These are phyloP conservation scores for Gonocerus acuteangulatus DNA, from an alignment of 2,888 invertebrate genomes.

Conservation along the genomic window DNA sequence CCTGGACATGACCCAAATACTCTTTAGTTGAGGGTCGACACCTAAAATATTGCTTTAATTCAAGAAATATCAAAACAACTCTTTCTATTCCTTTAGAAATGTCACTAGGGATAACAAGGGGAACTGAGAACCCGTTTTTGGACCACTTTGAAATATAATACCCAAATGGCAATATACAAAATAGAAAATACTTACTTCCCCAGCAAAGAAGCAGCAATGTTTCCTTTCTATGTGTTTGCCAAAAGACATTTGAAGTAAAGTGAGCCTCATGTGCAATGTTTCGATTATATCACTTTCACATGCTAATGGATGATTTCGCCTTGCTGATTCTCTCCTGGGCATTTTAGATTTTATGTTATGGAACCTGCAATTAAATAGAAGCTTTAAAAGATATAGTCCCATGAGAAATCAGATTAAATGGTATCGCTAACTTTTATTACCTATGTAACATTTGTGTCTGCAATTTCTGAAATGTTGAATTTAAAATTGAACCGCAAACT, in stretches of 20 bases:
- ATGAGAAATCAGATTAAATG: too few species aligned
- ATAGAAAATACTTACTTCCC: constrained; percentile 63
- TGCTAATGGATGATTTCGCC: constrained; percentile 81
- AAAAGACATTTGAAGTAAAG: constrained; percentile 86
- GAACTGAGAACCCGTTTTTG: too few species aligned
- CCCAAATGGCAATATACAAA: too few species aligned
- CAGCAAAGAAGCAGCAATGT: constrained; percentile 90
- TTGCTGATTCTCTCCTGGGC: constrained; percentile 84
- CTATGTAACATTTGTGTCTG: constrained; percentile 72
- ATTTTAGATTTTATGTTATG: constrained; percentile 83
- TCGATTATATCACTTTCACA: constrained; percentile 90
- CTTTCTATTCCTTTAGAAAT: too few species aligned
- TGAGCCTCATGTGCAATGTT: constrained; percentile 85
- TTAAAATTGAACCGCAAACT: constrained; percentile 68
- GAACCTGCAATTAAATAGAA: constrained; percentile 49
- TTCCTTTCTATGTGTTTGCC: constrained; percentile 89
- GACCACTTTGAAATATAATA: too few species aligned
- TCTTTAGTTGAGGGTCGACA: too few species aligned
- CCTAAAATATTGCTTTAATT: too few species aligned
- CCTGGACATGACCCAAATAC: too few species aligned
- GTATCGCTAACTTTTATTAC: constrained; percentile 1
- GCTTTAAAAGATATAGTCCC: too few species aligned
- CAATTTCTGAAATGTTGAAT: constrained; percentile 75
- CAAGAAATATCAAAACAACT: too few species aligned
- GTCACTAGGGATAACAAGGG: too few species aligned